phyloP scores from a whole-genome alignment of 2,888 invertebrate genomes.

The Leuctra nigra region DNA sequence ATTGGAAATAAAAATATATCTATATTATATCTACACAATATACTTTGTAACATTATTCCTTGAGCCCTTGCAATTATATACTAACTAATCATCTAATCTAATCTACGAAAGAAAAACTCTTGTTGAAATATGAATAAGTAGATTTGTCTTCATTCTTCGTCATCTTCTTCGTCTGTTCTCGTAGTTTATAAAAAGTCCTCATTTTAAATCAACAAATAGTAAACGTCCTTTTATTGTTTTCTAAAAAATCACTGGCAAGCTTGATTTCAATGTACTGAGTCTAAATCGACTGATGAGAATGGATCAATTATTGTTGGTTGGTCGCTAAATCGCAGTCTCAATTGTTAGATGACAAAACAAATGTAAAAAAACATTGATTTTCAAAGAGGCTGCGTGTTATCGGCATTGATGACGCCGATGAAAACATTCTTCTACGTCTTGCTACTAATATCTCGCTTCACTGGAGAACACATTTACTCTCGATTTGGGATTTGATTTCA shows the following conservation, averaged over 20 bases:
- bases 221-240: constrained; percentile 10
- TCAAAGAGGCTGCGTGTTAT: constrained; percentile 9
- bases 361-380: constrained; percentile 17
- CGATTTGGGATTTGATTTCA: constrained; percentile 93
- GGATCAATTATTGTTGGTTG: constrained; percentile 27
- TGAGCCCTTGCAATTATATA: constrained; percentile 1
- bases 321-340: constrained; percentile 29
- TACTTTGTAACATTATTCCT: constrained; percentile 9
- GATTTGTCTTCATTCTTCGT: background rate
- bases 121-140: background rate
- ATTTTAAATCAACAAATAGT: constrained; percentile 5
- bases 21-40: constrained; percentile 4
- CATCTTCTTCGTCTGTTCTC: constrained; percentile 4
- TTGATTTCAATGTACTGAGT: constrained; percentile 22
- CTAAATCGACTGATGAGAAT: constrained; percentile 12
- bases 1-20: constrained; percentile 17
- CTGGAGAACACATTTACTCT: constrained; percentile 95
- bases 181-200: constrained; percentile 13
- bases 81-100: background rate
- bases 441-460: constrained; percentile 46
- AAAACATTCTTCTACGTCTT: constrained; percentile 7
- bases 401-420: background rate
- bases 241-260: constrained; percentile 26
- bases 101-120: background rate
- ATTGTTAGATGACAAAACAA: constrained; percentile 22